phyloP scores from a whole-genome alignment of 2,113 vertebrate species.

The Meleagris gallopavo region DNA sequence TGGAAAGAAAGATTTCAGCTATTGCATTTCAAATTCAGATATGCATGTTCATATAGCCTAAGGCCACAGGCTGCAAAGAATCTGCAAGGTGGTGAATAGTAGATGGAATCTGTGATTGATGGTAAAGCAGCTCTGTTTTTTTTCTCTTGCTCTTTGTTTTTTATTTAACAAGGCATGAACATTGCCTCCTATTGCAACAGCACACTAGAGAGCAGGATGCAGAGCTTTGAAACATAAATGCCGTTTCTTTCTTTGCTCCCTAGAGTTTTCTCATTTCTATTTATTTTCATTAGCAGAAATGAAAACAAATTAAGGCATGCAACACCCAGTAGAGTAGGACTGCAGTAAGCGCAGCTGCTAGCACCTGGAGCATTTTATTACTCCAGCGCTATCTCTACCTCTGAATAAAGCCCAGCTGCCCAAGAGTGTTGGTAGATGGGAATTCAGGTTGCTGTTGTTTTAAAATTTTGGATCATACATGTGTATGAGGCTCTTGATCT shows the following conservation, averaged over 20 bases:
- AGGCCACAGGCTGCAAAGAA: not conserved
- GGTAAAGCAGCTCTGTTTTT: slow-evolving; percentile 28
- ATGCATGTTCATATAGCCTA: not conserved
- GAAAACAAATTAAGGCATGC: slow-evolving; percentile 64
- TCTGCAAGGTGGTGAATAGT: not conserved
- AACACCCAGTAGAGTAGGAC: slow-evolving; percentile 14
- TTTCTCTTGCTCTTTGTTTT: slow-evolving; percentile 17
- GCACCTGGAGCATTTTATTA: slow-evolving; percentile 1
- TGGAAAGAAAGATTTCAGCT: slow-evolving; percentile 26
- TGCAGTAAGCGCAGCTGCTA: slow-evolving; percentile 11
- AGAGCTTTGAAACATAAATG: slow-evolving; percentile 40
- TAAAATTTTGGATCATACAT: not conserved
- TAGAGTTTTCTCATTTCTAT: slow-evolving; percentile 51
- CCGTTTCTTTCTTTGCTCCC: slow-evolving; percentile 21
- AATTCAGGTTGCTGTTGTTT: not conserved
- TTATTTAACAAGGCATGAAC: slow-evolving; percentile 64
- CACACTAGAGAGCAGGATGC: not conserved
- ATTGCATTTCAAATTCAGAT: slow-evolving; percentile 38
- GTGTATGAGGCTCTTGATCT: not conserved
- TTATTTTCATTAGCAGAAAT: slow-evolving; percentile 75
- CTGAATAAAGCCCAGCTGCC: slow-evolving; percentile 1
- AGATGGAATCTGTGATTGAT: slow-evolving; percentile 4
- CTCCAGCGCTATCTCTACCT: not conserved
- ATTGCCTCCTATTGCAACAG: not conserved
- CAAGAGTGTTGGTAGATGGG: not conserved